Evolutionary conservation across 2,888 invertebrate genomes (phyloP), one percentile per base, ranked within the genome.

Genomic region (Syrista parreyssii): DNA sequence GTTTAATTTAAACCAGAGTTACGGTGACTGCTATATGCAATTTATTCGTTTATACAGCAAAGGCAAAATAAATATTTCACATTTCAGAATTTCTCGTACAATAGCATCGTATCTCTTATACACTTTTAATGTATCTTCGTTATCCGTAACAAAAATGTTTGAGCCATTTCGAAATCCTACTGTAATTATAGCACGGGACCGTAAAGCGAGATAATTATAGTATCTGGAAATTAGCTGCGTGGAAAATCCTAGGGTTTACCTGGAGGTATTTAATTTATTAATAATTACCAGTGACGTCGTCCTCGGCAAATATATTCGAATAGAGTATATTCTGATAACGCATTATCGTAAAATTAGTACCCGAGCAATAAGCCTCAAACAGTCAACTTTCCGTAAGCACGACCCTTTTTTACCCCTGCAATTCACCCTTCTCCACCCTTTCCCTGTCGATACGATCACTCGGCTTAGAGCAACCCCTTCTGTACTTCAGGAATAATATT

Each of bases 211-310:
- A 4, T 15, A 40, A 40, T 12, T 40, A 15, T 84, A 84, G 84
- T 84, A 77, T 73, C 77, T 78, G 72, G 74, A 79, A 73, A 79
- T 81, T 80, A 79, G 72, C 75, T 31, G 55, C n/a, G 72, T 73
- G 78, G 79, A 83, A 84, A 78, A 77, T 79, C 79, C 75, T 69
- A 74, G 76, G 31, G 75, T 30, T 74, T 55, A 32, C 40, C 55
- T 33, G n/a, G 6, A 15, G 12, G 69, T 6, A 32, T 30, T 30
- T 31, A 4, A 32, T 69, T 69, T 69, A n/a, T 69, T 69, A 69
- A 69, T n/a, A 9, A 69, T 1, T 15, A 9, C 30, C 30, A 30
- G 30, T 69, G 40, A 69, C 30, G 69, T 69, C 30, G n/a, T 32
- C 32, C 12, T 69, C 11, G 11, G 69, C 11, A 69, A 69, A 30